phyloP scores from a whole-genome alignment of 1,140 invertebrate genomes.

The Venustaconcha ellipsiformis region DNA sequence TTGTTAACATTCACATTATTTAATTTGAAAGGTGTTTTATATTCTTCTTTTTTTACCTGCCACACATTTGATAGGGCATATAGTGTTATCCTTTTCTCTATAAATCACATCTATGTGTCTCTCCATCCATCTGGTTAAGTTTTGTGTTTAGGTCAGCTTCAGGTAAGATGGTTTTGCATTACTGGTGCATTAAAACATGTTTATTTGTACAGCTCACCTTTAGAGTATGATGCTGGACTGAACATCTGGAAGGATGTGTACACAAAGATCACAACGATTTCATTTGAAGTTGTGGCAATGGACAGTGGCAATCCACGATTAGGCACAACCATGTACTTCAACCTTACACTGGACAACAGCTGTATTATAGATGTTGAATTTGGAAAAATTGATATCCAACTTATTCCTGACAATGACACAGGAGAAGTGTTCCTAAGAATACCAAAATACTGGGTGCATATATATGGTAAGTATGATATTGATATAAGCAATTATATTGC shows the following conservation, averaged over 20 bases:
- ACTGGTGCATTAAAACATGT: too few species aligned
- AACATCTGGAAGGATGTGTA: constrained; percentile 37
- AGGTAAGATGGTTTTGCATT: too few species aligned
- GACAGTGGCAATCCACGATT: constrained; percentile 38
- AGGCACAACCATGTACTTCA: constrained; percentile 30
- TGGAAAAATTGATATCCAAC: constrained; percentile 32
- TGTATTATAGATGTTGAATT: constrained; percentile 42
- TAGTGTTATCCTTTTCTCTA: too few species aligned
- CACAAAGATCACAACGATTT: constrained; percentile 34
- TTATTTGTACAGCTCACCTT: constrained; percentile 25
- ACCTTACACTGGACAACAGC: constrained; percentile 39
- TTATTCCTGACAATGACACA: constrained; percentile 31
- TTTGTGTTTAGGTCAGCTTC: too few species aligned
- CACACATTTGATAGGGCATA: too few species aligned
- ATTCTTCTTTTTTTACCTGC: too few species aligned
- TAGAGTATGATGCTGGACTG: constrained; percentile 32
- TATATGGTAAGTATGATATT: too few species aligned
- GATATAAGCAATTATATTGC: too few species aligned
- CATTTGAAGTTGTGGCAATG: constrained; percentile 36
- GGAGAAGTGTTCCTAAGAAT: constrained; percentile 35
- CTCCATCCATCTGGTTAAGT: too few species aligned
- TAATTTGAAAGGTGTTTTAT: too few species aligned
- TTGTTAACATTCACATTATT: too few species aligned
- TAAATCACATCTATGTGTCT: too few species aligned
- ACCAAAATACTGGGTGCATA: constrained; percentile 41